These are phyloP conservation scores for Hyles euphorbiae DNA, from an alignment of 1,140 invertebrate species.

Conservation along the genomic window DNA sequence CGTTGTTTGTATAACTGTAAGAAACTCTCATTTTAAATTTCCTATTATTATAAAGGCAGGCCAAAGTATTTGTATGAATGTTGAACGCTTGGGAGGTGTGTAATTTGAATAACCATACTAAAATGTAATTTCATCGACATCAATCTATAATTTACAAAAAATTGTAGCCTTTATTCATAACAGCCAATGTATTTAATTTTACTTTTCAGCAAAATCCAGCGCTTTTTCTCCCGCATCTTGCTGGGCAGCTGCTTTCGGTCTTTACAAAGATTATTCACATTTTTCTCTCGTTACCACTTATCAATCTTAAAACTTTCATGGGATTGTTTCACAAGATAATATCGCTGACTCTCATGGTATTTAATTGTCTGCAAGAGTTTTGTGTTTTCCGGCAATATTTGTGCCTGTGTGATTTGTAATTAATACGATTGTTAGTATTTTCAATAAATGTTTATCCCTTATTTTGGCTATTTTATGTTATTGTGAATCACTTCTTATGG, in stretches of 20 bases:
- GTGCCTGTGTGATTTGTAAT: slow-evolving; percentile 49
- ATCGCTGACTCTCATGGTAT: slow-evolving; percentile 38
- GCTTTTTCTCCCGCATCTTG: slow-evolving; percentile 46
- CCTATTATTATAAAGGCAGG: no score
- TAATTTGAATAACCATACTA: no score
- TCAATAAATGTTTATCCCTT: background rate
- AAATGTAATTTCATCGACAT: no score
- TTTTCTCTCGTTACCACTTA: slow-evolving; percentile 25
- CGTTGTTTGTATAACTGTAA: slow-evolving; percentile 48
- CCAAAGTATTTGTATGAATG: no score
- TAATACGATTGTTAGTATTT: background rate
- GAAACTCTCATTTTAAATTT: slow-evolving; percentile 1
- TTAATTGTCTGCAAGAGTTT: slow-evolving; percentile 59
- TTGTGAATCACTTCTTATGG: no score
- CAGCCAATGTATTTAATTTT: background rate
- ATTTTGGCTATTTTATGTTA: no score
- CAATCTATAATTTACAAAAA: no score
- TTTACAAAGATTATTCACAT: slow-evolving; percentile 33
- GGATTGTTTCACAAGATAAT: slow-evolving; percentile 32
- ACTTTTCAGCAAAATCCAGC: slow-evolving; percentile 51
- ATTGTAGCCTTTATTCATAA: no score
- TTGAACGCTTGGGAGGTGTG: no score
- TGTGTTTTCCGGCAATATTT: slow-evolving; percentile 49
- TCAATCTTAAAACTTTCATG: slow-evolving; percentile 28
- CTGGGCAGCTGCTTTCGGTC: slow-evolving; percentile 37